These are phyloP conservation scores for Drosophila triauraria DNA, from an alignment of 1,140 invertebrate species.

Conservation along the genomic window DNA sequence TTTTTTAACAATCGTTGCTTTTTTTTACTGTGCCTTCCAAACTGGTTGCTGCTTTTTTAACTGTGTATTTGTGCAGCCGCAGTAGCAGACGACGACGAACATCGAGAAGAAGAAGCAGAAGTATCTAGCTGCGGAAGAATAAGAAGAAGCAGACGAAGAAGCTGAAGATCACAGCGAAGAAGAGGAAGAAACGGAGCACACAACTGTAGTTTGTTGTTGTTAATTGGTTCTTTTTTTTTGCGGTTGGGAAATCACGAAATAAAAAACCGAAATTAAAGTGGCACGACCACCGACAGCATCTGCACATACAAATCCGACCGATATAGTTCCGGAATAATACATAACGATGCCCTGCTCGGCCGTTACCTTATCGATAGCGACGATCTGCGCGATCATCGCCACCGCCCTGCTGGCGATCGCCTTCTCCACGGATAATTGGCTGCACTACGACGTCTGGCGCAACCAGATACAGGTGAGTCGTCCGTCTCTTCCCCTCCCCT, in stretches of 20 bases:
- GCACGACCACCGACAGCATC: slow-evolving; percentile 8
- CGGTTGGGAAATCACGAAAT: slow-evolving; percentile 46
- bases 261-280: slow-evolving; percentile 9
- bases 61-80: slow-evolving; percentile 52
- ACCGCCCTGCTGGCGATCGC: slow-evolving; percentile 95
- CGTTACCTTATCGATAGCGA: slow-evolving; percentile 96
- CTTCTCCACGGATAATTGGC: slow-evolving; percentile 98
- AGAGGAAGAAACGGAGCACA: slow-evolving; percentile 36
- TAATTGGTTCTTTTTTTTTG: slow-evolving; percentile 39
- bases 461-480: slow-evolving; percentile 92
- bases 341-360: slow-evolving; percentile 94
- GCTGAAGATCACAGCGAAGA: slow-evolving; percentile 35
- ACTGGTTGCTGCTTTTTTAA: slow-evolving; percentile 65
- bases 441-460: slow-evolving; percentile 95
- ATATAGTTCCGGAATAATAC: slow-evolving; percentile 82
- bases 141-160: slow-evolving; percentile 18
- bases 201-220: slow-evolving; percentile 51
- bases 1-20: slow-evolving; percentile 72
- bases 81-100: slow-evolving; percentile 44
- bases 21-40: slow-evolving; percentile 68
- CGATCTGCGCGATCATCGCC: slow-evolving; percentile 96
- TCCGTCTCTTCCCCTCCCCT: slow-evolving; percentile 32
- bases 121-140: slow-evolving; percentile 36
- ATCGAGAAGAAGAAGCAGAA: slow-evolving; percentile 40
- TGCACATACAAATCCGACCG: background rate